Conservation (phyloP, 2,888 invertebrate species). For the Cyrtodaria siliqua region DNA sequence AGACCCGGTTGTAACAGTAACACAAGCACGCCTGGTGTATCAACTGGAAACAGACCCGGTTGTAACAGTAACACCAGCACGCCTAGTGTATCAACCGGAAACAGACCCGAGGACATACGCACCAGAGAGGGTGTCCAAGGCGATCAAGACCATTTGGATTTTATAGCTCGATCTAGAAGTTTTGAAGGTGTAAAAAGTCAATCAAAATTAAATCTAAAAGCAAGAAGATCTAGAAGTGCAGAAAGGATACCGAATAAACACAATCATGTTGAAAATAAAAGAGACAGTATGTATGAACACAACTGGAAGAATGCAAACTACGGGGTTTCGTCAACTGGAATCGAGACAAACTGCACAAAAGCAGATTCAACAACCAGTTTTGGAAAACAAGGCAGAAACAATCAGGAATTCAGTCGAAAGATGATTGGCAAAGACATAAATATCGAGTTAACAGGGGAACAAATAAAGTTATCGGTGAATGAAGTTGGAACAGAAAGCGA, state of each 20-base stretch:
- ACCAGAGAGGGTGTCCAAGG: no score
- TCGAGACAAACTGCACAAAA: no score
- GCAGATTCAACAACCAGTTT: no score
- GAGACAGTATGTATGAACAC: constrained; percentile 32
- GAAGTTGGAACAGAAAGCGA: background rate
- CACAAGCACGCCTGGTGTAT: no score
- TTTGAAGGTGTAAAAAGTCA: constrained; percentile 10
- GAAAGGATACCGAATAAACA: constrained; percentile 15
- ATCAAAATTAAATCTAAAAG: background rate
- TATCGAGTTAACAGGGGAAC: constrained; percentile 42
- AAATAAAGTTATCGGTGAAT: constrained; percentile 42
- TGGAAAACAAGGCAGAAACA: no score
- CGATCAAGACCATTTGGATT: background rate
- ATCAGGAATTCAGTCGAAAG: constrained; percentile 3
- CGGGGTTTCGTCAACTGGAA: background rate
- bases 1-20: no score
- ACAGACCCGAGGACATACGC: no score
- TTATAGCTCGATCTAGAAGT: constrained; percentile 12
- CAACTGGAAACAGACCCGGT: no score
- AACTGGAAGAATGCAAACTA: constrained; percentile 32
- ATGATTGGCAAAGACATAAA: constrained; percentile 50
- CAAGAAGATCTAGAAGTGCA: constrained; percentile 29
- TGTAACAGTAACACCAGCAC: no score
- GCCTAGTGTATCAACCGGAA: no score
- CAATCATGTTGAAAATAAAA: background rate